A percentile compares a stretch with the other conserved stretches of the same genome.
Conservation (phyloP, 2,797 vertebrate genomes). For the Notamacropus eugenii region DNA sequence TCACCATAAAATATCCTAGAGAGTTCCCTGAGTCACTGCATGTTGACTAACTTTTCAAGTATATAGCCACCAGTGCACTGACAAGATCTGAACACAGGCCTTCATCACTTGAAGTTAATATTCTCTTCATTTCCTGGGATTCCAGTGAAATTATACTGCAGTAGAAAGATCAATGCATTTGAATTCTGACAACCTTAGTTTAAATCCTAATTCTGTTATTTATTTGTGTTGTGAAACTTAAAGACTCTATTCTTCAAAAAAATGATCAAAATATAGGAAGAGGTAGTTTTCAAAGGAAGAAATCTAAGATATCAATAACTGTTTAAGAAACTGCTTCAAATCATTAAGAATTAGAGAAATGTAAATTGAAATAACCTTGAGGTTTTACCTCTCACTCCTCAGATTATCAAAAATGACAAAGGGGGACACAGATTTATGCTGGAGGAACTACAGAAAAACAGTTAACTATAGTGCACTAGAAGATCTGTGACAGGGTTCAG, state of each 20-base stretch:
- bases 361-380: neutral
- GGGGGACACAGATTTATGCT: neutral
- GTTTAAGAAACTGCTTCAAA: neutral
- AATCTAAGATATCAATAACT: neutral
- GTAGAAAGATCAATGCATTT: neutral
- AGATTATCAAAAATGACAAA: neutral
- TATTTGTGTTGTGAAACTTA: too few relatives aligned
- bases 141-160: neutral
- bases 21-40: neutral
- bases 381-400: neutral
- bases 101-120: neutral
- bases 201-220: neutral
- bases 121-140: neutral
- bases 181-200: neutral
- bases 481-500: neutral
- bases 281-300: neutral
- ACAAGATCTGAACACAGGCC: neutral
- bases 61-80: neutral
- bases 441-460: neutral
- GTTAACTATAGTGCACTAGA: neutral
- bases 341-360: neutral
- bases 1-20: neutral
- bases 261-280: neutral
- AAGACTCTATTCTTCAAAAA: neutral
- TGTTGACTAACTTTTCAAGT: neutral